Evolutionary conservation across 2,113 vertebrate species (phyloP).

Genomic region (Cygnus atratus): DNA sequence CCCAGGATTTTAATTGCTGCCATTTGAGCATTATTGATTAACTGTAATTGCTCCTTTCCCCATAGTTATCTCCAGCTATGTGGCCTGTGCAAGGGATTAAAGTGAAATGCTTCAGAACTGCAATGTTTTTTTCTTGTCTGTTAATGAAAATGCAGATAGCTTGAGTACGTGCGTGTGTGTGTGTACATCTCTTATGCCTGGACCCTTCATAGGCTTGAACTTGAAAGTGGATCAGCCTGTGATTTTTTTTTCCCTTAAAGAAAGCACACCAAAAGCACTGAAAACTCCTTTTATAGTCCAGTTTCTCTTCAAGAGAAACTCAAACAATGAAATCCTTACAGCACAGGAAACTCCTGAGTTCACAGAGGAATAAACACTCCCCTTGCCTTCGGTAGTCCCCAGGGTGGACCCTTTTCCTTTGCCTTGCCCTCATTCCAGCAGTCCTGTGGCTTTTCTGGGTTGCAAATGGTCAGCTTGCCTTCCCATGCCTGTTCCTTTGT

Average conservation of each 20-base stretch:
- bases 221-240: neutral
- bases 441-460: neutral
- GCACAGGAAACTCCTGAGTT: neutral
- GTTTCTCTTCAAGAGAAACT: neutral
- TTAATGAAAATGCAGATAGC: neutral
- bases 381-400: neutral
- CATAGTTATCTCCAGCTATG: neutral
- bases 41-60: conserved; percentile 35
- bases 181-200: neutral
- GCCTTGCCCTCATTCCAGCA: neutral
- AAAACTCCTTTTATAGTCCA: neutral
- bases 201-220: neutral
- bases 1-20: conserved; percentile 36
- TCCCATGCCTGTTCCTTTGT: neutral
- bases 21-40: conserved; percentile 58
- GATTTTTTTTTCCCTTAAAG: neutral
- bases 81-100: neutral
- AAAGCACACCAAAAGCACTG: neutral
- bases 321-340: neutral
- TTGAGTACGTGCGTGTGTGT: neutral
- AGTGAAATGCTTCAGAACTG: neutral
- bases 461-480: neutral
- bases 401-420: neutral
- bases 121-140: neutral
- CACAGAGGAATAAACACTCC: neutral